Percentiles rank a stretch among this genome's conserved stretches.
Evolutionary conservation across 2,797 vertebrate genomes (phyloP).

Genomic region (Sibirionetta formosa): DNA sequence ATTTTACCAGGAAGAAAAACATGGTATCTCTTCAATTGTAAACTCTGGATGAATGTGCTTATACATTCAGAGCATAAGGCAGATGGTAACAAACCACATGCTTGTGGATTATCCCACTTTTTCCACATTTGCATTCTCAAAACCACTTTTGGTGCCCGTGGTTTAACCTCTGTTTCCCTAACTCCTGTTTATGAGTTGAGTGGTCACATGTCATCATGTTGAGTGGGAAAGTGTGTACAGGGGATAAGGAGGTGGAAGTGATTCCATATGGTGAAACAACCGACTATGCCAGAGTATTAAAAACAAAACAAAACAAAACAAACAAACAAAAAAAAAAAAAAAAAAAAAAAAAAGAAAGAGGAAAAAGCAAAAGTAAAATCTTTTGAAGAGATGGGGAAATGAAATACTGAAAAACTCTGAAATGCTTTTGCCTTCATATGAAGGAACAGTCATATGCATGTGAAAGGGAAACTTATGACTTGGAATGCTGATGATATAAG

Average conservation of each 20-base stretch:
- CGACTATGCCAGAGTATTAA: constrained; percentile 34
- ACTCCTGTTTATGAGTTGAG: constrained; percentile 81
- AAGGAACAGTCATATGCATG: neutral
- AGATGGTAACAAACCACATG: constrained; percentile 80
- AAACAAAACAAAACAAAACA: neutral
- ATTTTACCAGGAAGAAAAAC: constrained; percentile 45
- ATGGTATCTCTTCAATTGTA: constrained; percentile 59
- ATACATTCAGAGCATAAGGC: constrained; percentile 55
- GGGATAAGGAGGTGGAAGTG: constrained; percentile 73
- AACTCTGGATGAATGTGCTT: constrained; percentile 43
- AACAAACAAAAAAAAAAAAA: neutral
- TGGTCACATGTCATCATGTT: constrained; percentile 78
- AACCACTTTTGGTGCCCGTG: constrained; percentile 79
- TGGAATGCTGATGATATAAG: constrained; percentile 13
- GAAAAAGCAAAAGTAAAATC: constrained; percentile 16
- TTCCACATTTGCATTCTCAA: constrained; percentile 78
- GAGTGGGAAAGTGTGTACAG: constrained; percentile 77
- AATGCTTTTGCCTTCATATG: neutral
- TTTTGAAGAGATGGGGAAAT: neutral
- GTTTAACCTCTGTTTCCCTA: constrained; percentile 85
- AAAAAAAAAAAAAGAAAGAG: constrained; percentile 7
- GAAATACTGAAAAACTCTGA: neutral
- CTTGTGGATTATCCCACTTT: constrained; percentile 82
- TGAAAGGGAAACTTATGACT: neutral
- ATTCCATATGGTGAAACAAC: constrained; percentile 68